Base-by-base conservation (phyloP, 2,797 vertebrate species). In the Rhinatrema bivittatum region DNA sequence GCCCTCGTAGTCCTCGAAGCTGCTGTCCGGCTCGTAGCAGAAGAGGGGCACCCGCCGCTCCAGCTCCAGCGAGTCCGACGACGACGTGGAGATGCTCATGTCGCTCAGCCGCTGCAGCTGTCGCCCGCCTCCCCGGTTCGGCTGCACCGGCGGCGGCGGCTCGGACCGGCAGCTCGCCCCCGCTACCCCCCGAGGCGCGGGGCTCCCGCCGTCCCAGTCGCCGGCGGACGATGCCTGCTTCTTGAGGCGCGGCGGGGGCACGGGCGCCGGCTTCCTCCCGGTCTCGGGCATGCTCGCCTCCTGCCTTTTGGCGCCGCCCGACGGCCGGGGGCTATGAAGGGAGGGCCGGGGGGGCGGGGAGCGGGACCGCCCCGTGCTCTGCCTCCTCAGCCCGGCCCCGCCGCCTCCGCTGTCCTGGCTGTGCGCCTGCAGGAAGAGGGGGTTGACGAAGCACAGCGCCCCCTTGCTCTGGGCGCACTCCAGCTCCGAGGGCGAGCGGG, bases 1-100 rank as follows among this genome's bases (percentile, higher is more conserved):
- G 17, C 87, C 77, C 2, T 93, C 94, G 0, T 88, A 91, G 34
- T 96, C 91, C 46, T 94, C 91, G 46, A 91, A 82, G 49, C 90
- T 90, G 62, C 93, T 97, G 45, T 90, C 91, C 1, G 53, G 68
- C 37, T 85, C 84, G 0, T 78, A 85, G 42, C 64, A 53, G 0
- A 84, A 83, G 13, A 91, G 63, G 1, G 91, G 84, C 79, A 91
- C 92, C 55, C 80, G 80, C 4, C 82, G 89, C 3, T 86, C 84
- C 3, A 87, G 89, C 45, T 98, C 95, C 66, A 95, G 78, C 3
- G 95, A 98, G 72, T 97, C 93, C 0, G 93, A 97, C 1, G 95
- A 98, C 4, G 95, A 97, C 42, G 95, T 96, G 11, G 94, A 98
- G 75, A 96, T 84, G 80, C 94, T 97, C 87, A 93, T 86, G 76